Base-by-base conservation (phyloP, 2,888 invertebrate species). In the Stegophylla sp. region DNA sequence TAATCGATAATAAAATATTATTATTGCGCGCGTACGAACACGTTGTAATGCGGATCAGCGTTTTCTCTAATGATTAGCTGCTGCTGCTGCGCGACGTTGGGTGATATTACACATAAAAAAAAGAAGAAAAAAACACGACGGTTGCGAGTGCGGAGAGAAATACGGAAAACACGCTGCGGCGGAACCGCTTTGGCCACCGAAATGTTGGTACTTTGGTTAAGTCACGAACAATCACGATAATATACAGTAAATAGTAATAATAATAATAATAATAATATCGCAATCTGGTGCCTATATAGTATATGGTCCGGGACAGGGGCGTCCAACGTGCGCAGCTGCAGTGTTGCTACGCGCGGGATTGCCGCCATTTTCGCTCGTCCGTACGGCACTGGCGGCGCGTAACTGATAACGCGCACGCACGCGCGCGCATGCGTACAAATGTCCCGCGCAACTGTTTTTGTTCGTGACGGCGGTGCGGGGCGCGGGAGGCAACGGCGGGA, bases 161-260 rank as follows among this genome's bases (percentile, higher is more conserved):
- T 53, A 20, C 20, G 1, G 23, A 34, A 34, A 34, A 34, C 56
- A 56, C 56, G 56, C 56, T 56, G 56, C 56, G 23, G 20, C 34
- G 34, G 34, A 34, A 34, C n/a, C 56, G 56, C 56, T 48, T 63
- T 64, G 63, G 20, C 45, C 5, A 63, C 63, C 61, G 28, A 66
- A 75, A 75, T 66, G 43, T 53, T 75, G 75, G 75, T 75, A n/a
- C 66, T 51, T 4, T 15, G 15, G 15, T 15, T 28, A 56, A 15
- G 51, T 3, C 45, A 15, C 45, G 45, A 61, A 26, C 15, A 61
- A 61, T 15, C 15, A 15, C 28, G 28, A 61, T 51, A 7, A 69
- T 69, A 69, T 15, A 1, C 0, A 45, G 34, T 41, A 23, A 56
- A 23, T 17, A 56, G 23, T 43, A 73, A n/a, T 28, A 59, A 45